Evolutionary conservation across 2,113 vertebrate genomes (phyloP).

Genomic region (Peromyscus maniculatus): DNA sequence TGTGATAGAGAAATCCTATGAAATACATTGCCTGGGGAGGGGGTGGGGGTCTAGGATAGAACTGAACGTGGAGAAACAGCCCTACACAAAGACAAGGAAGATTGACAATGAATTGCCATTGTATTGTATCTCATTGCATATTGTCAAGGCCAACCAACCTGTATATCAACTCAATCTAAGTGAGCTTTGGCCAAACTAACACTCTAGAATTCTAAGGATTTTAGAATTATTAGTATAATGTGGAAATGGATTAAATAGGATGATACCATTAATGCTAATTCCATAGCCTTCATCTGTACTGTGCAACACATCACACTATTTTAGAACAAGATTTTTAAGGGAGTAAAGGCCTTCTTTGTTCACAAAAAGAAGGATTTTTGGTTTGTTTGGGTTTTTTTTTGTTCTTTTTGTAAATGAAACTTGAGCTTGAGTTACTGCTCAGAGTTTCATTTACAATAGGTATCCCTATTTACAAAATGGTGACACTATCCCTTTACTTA

Average conservation of each 20-base stretch:
- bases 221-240: background rate
- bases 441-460: too few species aligned
- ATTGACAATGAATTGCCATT: background rate
- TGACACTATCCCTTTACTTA: background rate
- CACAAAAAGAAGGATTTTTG: background rate
- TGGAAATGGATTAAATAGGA: constrained; percentile 55
- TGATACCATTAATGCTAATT: constrained; percentile 22
- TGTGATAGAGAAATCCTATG: background rate
- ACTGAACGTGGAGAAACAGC: background rate
- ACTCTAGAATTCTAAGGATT: constrained; percentile 39
- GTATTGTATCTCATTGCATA: too few species aligned
- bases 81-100: background rate
- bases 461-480: background rate
- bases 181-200: background rate
- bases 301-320: constrained; percentile 37
- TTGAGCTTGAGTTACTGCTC: too few species aligned
- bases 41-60: background rate
- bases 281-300: constrained; percentile 51
- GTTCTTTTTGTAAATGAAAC: constrained; percentile 53
- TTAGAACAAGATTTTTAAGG: constrained; percentile 46
- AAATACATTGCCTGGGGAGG: background rate
- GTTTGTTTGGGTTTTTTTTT: background rate
- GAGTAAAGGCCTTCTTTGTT: constrained; percentile 55
- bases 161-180: background rate
- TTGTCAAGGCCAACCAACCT: background rate